Base-by-base conservation (phyloP, 1,140 invertebrate species). In the Tetramorium simillimum region DNA sequence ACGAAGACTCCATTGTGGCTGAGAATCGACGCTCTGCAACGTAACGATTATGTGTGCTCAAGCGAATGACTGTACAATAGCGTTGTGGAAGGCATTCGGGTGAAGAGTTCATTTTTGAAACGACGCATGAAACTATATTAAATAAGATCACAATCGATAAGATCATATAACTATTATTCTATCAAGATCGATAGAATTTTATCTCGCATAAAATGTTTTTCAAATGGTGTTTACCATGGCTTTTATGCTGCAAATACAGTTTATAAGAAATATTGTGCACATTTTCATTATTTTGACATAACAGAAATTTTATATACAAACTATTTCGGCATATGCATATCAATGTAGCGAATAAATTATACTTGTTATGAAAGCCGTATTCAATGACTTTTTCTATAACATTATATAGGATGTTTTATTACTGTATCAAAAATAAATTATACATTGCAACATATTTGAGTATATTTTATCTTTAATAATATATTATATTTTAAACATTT, bases 11-110 rank as follows among this genome's bases (percentile, higher is more conserved):
- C 4, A 84, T 84, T 84, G 69, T 84, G 9, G 69, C 14, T 65
- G 33, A 40, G 14, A 51, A 84, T 75, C 53, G 80, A 84, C 69
- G 69, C 33, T 43, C 18, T 60, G 18, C 53, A 16, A 33, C 69
- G 58, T 58, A 82, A 82, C 80, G 69, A 75, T 73, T 84, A 84
- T 84, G 24, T 84, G 80, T 84, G 53, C 56, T 63, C 24, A 75
- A 53, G 51, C 28, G 80, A 14, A 73, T 53, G 5, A 7, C 28
- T 43, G 14, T 75, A 84, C 53, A 84, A 75, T 75, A 21, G 53
- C 18, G 12, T 73, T 12, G 28, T 43, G 24, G 14, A 43, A 72
- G 73, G 56, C 80, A 33, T 84, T 73, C 18, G 18, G 24, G 51
- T 82, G 58, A 72, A 82, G 18, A 40, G 14, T 56, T 84, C 53